Conservation (phyloP, 2,888 invertebrate species). For the Tenthredo notha region DNA sequence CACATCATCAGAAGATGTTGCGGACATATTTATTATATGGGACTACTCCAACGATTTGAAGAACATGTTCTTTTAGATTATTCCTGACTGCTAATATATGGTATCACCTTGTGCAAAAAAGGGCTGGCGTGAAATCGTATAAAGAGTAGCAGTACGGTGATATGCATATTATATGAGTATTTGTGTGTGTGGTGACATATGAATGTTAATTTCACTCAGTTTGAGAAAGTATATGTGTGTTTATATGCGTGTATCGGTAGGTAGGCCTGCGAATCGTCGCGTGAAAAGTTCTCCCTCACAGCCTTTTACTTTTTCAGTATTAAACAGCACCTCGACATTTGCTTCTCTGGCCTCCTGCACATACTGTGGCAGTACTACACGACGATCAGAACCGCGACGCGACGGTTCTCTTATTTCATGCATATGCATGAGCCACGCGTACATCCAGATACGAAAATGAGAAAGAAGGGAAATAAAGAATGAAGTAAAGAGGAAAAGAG, state of each 20-base stretch:
- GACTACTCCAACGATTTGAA: neutral
- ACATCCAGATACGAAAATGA: slow-evolving; percentile 44
- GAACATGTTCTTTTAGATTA: neutral
- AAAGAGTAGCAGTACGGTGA: neutral
- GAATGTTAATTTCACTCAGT: slow-evolving; percentile 17
- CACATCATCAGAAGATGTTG: neutral
- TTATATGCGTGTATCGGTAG: neutral
- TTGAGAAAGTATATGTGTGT: neutral
- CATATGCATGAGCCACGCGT: slow-evolving; percentile 61
- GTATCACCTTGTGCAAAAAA: slow-evolving; percentile 10
- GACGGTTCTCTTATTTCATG: slow-evolving; percentile 57
- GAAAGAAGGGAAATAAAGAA: neutral
- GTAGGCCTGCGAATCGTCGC: slow-evolving; percentile 26
- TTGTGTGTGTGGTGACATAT: neutral
- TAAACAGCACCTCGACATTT: neutral
- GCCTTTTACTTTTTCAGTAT: slow-evolving; percentile 32
- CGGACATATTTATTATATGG: neutral
- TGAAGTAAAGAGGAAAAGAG: neutral
- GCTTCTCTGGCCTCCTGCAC: slow-evolving; percentile 19
- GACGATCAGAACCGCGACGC: slow-evolving; percentile 51
- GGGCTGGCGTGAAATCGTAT: slow-evolving; percentile 21
- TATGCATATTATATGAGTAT: slow-evolving; percentile 24
- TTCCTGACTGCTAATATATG: neutral
- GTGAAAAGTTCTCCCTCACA: slow-evolving; percentile 21
- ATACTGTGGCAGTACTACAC: neutral